These are phyloP conservation scores for Drosophila meridiana DNA, from an alignment of 2,888 invertebrate species.

Conservation along the genomic window DNA sequence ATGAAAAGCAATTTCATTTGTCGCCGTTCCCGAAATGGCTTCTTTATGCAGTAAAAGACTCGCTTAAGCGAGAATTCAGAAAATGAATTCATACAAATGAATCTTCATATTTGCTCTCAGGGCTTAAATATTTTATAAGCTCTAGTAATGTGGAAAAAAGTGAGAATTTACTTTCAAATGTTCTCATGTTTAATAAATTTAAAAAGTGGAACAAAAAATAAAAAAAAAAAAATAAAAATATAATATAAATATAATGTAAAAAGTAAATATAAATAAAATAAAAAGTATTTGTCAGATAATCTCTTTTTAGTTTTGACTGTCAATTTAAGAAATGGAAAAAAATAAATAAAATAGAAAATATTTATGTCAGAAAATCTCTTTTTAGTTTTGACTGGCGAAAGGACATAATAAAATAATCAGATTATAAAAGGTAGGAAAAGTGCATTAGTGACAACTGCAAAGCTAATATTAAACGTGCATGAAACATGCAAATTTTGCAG, in stretches of 20 bases:
- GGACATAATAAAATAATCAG: conserved; percentile 23
- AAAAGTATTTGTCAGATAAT: background rate
- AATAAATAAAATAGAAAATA: no score
- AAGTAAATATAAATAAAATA: no score
- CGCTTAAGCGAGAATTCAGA: background rate
- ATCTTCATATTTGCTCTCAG: background rate
- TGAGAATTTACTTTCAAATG: background rate
- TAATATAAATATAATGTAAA: no score
- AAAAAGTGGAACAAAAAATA: no score
- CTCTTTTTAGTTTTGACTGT: background rate
- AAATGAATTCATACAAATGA: background rate
- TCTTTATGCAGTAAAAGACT: background rate
- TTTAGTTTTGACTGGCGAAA: background rate
- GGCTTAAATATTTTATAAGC: background rate
- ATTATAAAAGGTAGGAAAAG: conserved; percentile 19
- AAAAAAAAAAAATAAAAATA: no score
- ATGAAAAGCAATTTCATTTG: conserved; percentile 5
- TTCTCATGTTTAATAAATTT: background rate
- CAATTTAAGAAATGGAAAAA: no score
- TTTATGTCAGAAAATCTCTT: background rate
- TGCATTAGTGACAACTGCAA: conserved; percentile 48
- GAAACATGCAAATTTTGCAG: conserved; percentile 74
- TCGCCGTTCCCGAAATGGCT: background rate
- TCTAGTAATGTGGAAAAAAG: background rate
- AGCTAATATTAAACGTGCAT: conserved; percentile 75